Evolutionary conservation across 2,113 vertebrate genomes (phyloP), one percentile per base, ranked within the genome.

Genomic region (Paramormyrops kingsleyae): DNA sequence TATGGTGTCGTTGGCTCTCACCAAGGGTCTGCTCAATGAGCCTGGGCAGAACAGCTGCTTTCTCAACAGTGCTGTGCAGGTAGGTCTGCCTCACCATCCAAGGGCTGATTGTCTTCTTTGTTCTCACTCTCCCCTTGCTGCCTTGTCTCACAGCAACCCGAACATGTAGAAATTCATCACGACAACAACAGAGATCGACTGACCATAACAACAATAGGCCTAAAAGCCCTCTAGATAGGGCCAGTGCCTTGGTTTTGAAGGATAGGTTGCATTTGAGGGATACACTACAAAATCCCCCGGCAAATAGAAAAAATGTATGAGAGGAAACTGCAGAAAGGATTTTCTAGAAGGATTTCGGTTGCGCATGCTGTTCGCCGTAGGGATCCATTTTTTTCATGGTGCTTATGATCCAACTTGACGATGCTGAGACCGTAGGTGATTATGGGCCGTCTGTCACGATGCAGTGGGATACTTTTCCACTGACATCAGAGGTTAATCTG

Each of bases 21-120:
- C 98, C 90, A 98, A 99, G 94, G 99, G 98, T 92, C 95, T 99
- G 52, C 94, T 99, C 87, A 99, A 99, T 31, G 98, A 99, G 91
- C 99, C 98, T 0, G 99, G 99, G 19, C 98, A 99, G 93, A 99
- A 99, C 92, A 99, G 97, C 94, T 99, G 99, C 95, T 99, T 99
- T 93, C 97, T 99, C n/a, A 99, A 99, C 93, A 99, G 99, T 49
- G 99, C 99, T 46, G 97, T 99, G 89, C 99, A 99, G 98, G 99
- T 99, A 92, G 97, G 83, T 46, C 42, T 21, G 7, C 15, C 35
- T 44, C 35, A 21, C 10, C 19, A 17, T 83, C 31, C 77, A 44
- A 44, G 39, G 0, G 24, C 83, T 4, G 42, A 42, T n/a, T 21
- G 42, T 84, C 83, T 47, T 42, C 42, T 8, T 9, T 13, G 4